These are phyloP conservation scores for Ophonus ardosiacus DNA, from an alignment of 2,888 invertebrate species.

Conservation along the genomic window DNA sequence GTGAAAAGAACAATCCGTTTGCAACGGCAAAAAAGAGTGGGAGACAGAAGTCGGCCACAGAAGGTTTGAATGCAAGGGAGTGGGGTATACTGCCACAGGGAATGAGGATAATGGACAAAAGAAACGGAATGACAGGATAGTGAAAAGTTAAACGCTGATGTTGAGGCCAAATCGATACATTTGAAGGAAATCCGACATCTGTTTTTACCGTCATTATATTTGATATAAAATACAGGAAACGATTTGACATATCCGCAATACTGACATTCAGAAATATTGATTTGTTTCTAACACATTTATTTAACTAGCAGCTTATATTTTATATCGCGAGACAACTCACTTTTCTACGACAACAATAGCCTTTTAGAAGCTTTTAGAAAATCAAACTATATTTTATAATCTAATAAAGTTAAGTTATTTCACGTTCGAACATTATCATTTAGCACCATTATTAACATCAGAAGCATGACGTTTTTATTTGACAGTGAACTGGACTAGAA, in stretches of 20 bases:
- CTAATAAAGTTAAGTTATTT: too few species aligned
- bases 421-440: too few species aligned
- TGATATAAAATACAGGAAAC: slow-evolving; percentile 47
- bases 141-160: slow-evolving; percentile 47
- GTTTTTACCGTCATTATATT: slow-evolving; percentile 54
- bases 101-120: slow-evolving; percentile 48
- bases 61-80: neutral
- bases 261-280: slow-evolving; percentile 17
- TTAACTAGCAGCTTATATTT: slow-evolving; percentile 29
- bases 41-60: neutral
- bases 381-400: too few species aligned
- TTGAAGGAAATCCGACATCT: slow-evolving; percentile 53
- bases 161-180: slow-evolving; percentile 40
- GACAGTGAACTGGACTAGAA: too few species aligned
- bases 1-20: slow-evolving; percentile 42
- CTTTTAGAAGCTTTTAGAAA: too few species aligned
- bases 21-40: neutral
- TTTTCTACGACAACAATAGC: neutral
- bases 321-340: neutral
- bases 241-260: slow-evolving; percentile 46
- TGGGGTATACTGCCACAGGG: slow-evolving; percentile 2
- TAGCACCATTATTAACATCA: too few species aligned
- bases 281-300: slow-evolving; percentile 35
- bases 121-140: slow-evolving; percentile 51
- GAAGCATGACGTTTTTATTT: too few species aligned